Base-by-base conservation (phyloP, 2,888 invertebrate species). In the Allygus modestus region DNA sequence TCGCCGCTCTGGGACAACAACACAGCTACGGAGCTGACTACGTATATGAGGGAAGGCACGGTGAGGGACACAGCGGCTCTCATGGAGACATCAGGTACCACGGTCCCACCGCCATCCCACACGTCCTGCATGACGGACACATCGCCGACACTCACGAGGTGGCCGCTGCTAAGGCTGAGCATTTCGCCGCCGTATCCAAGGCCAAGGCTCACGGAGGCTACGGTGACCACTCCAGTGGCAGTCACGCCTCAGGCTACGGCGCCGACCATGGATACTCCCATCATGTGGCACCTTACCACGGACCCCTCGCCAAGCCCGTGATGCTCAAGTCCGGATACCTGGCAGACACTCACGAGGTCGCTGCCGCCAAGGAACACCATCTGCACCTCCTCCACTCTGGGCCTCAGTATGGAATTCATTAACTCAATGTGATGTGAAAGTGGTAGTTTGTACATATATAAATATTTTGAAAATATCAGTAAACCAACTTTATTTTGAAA, bases 231-330 rank as follows among this genome's bases (percentile, higher is more conserved):
- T 77, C 46, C 75, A 77, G 75, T 77, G 75, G 75, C 28, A 37
- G 28, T 23, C 37, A 77, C 41, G 75, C 75, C 43, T 41, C n/a
- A n/a, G n/a, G n/a, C n/a, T n/a, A n/a, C n/a, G n/a, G n/a, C n/a
- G n/a, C n/a, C n/a, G n/a, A n/a, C n/a, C n/a, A n/a, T n/a, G n/a
- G n/a, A n/a, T n/a, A n/a, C n/a, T n/a, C 41, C 37, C 37, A 37
- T 73, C 41, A 73, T 41, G 73, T 73, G 23, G 73, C 43, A 11
- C 26, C 75, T 51, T 26, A 77, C 75, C 75, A 77, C 46, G 75
- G 75, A 77, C 75, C 46, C 46, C 75, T 46, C 75, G 75, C 75
- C 75, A 77, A 77, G 75, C 75, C 75, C 28, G 46, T 77, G 43
- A 46, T 77, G 28, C 75, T 77, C 75, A 43, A 43, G 46, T 77